Evolutionary conservation across 2,113 vertebrate species (phyloP).

Genomic region (Anolis sagrei): DNA sequence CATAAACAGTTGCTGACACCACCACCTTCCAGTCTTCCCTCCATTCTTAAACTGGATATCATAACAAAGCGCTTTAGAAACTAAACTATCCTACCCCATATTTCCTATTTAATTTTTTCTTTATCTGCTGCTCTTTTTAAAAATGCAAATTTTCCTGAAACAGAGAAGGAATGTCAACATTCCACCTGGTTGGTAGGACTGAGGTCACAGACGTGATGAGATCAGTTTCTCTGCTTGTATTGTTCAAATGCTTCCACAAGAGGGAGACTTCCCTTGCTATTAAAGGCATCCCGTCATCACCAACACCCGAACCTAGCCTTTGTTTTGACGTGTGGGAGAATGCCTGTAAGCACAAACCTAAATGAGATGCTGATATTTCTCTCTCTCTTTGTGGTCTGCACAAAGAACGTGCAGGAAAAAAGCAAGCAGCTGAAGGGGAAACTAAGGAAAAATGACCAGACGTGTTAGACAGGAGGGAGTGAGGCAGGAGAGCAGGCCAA

Average conservation of each 20-base stretch:
- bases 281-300: neutral
- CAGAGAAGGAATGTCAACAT: neutral
- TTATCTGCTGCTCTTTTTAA: neutral
- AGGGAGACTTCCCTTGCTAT: conserved; percentile 15
- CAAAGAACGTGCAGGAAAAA: conserved; percentile 43
- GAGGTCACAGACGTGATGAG: neutral
- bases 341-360: neutral
- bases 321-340: conserved; percentile 36
- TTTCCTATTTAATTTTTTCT: neutral
- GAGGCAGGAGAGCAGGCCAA: conserved; percentile 67
- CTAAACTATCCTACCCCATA: neutral
- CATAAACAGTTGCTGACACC: neutral
- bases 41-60: neutral
- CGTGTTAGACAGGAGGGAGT: conserved; percentile 77
- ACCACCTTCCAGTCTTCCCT: neutral
- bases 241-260: conserved; percentile 11
- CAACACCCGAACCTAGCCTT: conserved; percentile 24
- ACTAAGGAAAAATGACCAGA: conserved; percentile 63
- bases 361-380: conserved; percentile 10
- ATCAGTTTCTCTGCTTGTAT: too few species aligned
- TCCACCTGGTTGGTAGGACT: neutral
- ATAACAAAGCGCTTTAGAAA: neutral
- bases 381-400: conserved; percentile 9
- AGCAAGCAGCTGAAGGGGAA: conserved; percentile 49
- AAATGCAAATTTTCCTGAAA: neutral